A percentile compares a stretch with the other conserved stretches of the same genome.
These are phyloP conservation scores for Colletes gigas DNA, from an alignment of 1,140 invertebrate species.

Conservation along the genomic window DNA sequence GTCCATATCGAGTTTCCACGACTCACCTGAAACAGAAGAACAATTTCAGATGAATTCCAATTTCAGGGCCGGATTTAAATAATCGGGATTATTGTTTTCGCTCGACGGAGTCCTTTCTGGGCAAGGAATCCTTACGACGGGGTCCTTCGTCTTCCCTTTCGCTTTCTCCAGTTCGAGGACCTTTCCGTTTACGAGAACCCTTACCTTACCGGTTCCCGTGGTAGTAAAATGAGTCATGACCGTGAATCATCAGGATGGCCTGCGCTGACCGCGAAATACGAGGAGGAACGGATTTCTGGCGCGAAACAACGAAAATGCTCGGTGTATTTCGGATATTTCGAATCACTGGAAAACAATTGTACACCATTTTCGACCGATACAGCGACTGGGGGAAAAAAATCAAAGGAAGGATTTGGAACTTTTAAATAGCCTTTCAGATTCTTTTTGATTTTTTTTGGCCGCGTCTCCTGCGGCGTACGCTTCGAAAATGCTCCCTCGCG, in stretches of 20 bases:
- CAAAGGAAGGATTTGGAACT: too few relatives aligned
- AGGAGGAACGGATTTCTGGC: constrained; percentile 33
- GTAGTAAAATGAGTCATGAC: constrained; percentile 56
- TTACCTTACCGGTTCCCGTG: constrained; percentile 4
- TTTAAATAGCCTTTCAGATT: too few relatives aligned
- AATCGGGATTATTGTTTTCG: neutral
- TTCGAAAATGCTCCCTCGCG: neutral
- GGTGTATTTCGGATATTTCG: too few relatives aligned
- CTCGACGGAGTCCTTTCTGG: neutral
- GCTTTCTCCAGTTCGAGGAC: neutral
- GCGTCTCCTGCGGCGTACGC: neutral
- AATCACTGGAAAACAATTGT: too few relatives aligned
- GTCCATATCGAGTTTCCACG: too few relatives aligned
- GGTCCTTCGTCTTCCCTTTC: neutral
- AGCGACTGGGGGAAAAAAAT: too few relatives aligned
- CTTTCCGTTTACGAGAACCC: constrained; percentile 48
- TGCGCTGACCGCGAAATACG: constrained; percentile 59
- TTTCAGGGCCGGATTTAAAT: too few relatives aligned
- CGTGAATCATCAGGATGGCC: constrained; percentile 57
- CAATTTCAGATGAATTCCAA: too few relatives aligned
- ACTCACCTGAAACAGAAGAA: too few relatives aligned
- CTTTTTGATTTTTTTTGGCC: neutral
- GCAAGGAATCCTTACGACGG: neutral
- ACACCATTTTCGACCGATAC: too few relatives aligned
- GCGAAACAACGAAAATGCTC: constrained; percentile 26